A percentile compares a stretch with the other conserved stretches of the same genome.
phyloP scores from a whole-genome alignment of 2,113 vertebrate genomes.

The Passer montanus region DNA sequence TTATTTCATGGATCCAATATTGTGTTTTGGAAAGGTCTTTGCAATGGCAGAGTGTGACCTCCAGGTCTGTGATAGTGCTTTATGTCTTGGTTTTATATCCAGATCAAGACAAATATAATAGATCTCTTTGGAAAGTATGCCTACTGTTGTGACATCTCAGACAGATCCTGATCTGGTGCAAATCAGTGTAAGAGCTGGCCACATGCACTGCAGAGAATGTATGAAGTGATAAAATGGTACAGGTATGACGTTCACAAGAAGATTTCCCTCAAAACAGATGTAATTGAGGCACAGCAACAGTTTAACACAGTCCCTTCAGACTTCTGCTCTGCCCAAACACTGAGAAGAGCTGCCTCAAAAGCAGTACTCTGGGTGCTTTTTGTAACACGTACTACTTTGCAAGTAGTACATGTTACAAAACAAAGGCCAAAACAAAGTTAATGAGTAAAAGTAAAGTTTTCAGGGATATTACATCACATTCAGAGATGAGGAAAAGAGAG shows the following conservation, averaged over 20 bases:
- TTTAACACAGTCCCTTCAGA: neutral
- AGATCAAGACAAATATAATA: neutral
- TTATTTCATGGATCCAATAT: neutral
- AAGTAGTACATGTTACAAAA: neutral
- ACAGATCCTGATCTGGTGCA: neutral
- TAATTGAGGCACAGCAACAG: neutral
- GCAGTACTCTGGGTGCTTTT: neutral
- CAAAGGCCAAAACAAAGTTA: neutral
- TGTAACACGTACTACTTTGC: neutral
- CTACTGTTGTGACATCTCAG: neutral
- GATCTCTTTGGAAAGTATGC: neutral
- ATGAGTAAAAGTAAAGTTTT: neutral
- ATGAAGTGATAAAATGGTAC: neutral
- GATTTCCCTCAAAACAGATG: neutral
- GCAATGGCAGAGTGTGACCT: neutral
- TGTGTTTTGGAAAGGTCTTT: neutral
- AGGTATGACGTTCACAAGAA: neutral
- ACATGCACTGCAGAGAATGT: too few relatives aligned
- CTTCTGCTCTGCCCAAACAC: neutral
- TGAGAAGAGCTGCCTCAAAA: neutral
- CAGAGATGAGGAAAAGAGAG: neutral
- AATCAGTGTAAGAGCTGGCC: neutral
- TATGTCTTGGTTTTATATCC: neutral
- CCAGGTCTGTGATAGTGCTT: neutral
- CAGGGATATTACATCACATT: neutral